Conservation (phyloP, 1,140 invertebrate genomes). For the Bathynomus jamesi region DNA sequence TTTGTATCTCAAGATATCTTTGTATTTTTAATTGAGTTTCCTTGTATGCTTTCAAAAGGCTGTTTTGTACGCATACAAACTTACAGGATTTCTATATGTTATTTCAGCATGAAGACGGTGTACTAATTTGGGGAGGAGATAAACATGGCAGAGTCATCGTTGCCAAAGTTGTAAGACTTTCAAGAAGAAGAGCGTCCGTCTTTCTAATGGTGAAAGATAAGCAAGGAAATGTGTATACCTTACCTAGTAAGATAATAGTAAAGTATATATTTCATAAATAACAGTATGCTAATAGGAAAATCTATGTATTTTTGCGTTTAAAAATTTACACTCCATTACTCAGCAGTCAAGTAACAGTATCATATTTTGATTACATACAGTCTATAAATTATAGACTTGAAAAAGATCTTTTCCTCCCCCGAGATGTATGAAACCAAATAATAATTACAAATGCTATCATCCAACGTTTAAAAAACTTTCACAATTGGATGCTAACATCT, state of each 20-base stretch:
- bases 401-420: neutral
- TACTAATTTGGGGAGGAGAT: slow-evolving; percentile 34
- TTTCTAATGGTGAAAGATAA: slow-evolving; percentile 45
- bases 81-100: neutral
- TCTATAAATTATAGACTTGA: no score
- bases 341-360: neutral
- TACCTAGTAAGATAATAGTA: slow-evolving; percentile 45
- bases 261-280: slow-evolving; percentile 29
- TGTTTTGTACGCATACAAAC: no score
- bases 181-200: slow-evolving; percentile 42
- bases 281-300: neutral
- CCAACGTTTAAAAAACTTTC: no score
- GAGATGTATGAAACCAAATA: neutral
- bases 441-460: neutral
- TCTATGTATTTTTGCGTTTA: no score
- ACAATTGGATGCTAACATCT: no score
- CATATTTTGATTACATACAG: neutral
- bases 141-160: slow-evolving; percentile 20
- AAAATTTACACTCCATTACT: neutral
- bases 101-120: slow-evolving; percentile 29
- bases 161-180: slow-evolving; percentile 16
- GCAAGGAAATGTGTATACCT: slow-evolving; percentile 47
- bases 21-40: no score
- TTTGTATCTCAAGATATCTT: no score
- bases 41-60: no score